A percentile compares a stretch with the other conserved stretches of the same genome.
Conservation (phyloP, 2,888 invertebrate genomes). For the Cylindroiulus punctatus region DNA sequence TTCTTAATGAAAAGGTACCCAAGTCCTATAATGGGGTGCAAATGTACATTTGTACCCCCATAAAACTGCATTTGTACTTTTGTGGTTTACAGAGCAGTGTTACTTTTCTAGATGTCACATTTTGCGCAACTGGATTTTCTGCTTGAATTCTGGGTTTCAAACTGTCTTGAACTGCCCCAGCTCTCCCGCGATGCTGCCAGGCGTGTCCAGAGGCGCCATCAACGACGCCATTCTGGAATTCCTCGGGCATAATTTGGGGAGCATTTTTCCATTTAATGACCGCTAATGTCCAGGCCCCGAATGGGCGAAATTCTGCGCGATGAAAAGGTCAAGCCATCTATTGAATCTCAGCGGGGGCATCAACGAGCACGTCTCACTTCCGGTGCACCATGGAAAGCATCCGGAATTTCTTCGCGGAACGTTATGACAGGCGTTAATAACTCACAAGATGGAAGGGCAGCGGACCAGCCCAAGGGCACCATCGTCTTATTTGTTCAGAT, state of each 20-base stretch:
- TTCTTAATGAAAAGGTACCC: too few relatives aligned
- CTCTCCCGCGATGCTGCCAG: too few relatives aligned
- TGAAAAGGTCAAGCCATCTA: conserved; percentile 22
- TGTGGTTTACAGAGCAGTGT: too few relatives aligned
- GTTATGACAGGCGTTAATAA: background rate
- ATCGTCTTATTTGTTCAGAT: background rate
- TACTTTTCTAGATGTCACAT: too few relatives aligned
- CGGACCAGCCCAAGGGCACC: background rate
- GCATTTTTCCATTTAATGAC: background rate
- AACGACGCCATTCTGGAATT: background rate
- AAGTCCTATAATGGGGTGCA: too few relatives aligned
- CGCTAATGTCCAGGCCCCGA: background rate
- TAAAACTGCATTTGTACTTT: too few relatives aligned
- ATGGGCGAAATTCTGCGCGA: background rate
- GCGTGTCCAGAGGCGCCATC: background rate
- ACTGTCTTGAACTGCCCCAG: too few relatives aligned
- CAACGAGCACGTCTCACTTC: background rate
- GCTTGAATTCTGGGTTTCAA: background rate
- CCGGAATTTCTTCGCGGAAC: background rate
- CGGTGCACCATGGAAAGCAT: conserved; percentile 21
- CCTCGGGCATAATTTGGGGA: conserved; percentile 6
- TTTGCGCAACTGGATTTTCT: too few relatives aligned
- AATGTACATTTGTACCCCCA: too few relatives aligned
- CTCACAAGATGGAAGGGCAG: background rate
- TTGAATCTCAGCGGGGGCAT: conserved; percentile 7